Evolutionary conservation across 2,888 invertebrate species (phyloP), one percentile per base, ranked within the genome.

Genomic region (Sarcophaga carnaria): DNA sequence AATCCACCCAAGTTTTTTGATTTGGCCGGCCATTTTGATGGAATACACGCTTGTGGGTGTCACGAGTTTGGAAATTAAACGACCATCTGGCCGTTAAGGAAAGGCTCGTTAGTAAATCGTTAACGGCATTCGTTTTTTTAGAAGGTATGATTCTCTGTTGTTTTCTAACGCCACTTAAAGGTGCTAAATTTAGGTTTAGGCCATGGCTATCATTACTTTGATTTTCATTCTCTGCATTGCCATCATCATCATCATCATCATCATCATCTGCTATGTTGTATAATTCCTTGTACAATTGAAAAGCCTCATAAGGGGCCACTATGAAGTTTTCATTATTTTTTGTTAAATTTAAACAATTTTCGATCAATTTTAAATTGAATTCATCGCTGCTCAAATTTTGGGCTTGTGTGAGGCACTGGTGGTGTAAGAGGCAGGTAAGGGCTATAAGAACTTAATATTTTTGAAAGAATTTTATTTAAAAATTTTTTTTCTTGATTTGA

Each of bases 11-110:
- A 8, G 76, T 60, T 45, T 78, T 87, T 63, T 76, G 70, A 76
- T 84, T 79, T 6, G 8, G 12, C 10, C 54, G 64, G 49, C 80
- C 82, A n/a, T 79, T 72, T 60, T 86, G 80, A 66, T 87, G 80
- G 17, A 90, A 90, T 12, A 63, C 67, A 4, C 79, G 87, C 25
- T 89, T 89, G 47, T 87, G 87, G 5, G 88, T 89, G 63, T 90
- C 90, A 49, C 89, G 90, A 63, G 84, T 87, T 76, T 89, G 89
- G 49, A 90, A 89, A 77, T 89, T 90, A 67, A 88, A 88, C 8
- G 89, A 82, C 90, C 90, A 90, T 27, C 89, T 88, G 25, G 89
- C 82, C 4, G 87, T 85, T 63, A 89, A 59, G 14, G 88, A 69
- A 10, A 89, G n/a, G 4, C 54, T 25, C 3, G 64, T 75, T 3